These are phyloP conservation scores for Saccopteryx bilineata DNA, from an alignment of 2,113 vertebrate genomes.

Conservation along the genomic window DNA sequence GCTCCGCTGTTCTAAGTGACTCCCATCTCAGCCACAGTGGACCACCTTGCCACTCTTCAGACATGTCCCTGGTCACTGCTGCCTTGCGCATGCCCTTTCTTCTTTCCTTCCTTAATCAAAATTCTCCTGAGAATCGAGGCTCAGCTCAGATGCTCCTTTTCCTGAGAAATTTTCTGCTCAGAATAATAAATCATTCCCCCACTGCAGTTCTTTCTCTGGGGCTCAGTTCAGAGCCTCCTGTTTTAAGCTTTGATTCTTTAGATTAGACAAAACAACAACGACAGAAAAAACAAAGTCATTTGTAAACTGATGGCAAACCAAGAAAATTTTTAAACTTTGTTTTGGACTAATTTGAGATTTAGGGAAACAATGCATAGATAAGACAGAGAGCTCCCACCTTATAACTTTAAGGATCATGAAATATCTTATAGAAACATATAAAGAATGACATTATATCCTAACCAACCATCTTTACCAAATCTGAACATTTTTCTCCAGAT, in stretches of 20 bases:
- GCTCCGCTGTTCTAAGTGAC: not conserved
- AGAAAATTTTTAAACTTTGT: not conserved
- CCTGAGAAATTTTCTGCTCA: not conserved
- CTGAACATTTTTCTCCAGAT: not conserved
- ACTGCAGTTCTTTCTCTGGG: not conserved
- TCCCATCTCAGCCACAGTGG: not conserved
- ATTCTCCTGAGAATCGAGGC: not conserved
- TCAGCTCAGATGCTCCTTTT: not conserved
- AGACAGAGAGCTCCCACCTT: not conserved
- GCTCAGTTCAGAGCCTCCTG: not conserved
- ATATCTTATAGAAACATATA: not conserved
- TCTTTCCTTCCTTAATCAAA: not conserved
- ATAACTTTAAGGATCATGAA: not conserved
- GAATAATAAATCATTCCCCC: not conserved
- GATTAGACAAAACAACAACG: not conserved
- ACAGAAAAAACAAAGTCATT: not conserved
- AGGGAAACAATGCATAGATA: not conserved
- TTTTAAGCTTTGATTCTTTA: not conserved
- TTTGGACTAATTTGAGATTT: constrained; percentile 13
- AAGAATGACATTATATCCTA: not conserved
- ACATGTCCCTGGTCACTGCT: not conserved
- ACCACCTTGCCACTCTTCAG: not conserved
- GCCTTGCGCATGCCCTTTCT: not conserved
- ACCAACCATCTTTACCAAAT: not conserved
- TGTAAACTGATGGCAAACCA: not conserved